Base-by-base conservation (phyloP, 2,888 invertebrate species). In the Dromius quadrimaculatus region DNA sequence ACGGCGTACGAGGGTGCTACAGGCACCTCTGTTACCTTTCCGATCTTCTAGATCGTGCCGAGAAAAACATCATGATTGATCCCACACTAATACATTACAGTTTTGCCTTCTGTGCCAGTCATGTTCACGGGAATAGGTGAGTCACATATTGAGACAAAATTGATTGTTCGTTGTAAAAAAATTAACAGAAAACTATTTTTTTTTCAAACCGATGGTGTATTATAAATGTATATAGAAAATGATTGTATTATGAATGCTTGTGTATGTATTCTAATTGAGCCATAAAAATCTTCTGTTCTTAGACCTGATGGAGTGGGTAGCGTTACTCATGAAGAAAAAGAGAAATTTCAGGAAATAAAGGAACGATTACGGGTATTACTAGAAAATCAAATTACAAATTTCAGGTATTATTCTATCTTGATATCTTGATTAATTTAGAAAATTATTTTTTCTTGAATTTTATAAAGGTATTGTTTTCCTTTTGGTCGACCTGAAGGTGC, bases 301-400 rank as follows among this genome's bases (percentile, higher is more conserved):
- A 97, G 98, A 86, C 97, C 98, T 72, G 99, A 99, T 85, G 98
- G 98, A 63, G 95, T 99, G 76, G 98, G 98, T 76, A 98, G 98
- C 80, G 98, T 99, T 79, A 96, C 98, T 8, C 92, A 95, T 78
- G 97, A 97, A 81, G 99, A 99, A 83, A 97, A 96, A 83, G 97
- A 97, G 79, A 95, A 95, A 82, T 99, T 99, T 82, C 94, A 95
- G 73, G 97, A 97, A 82, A 95, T 99, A 79, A 98, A 98, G 83
- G 98, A 98, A 80, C 87, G 98, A 73, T 86, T 99, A 75, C 89
- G 95, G 78, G 89, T 94, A 77, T 86, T 98, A 74, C 86, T 99
- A 75, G 98, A 99, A 84, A 92, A 95, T 84, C 98, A 99, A 88
- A 98, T 99, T 79, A 99, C 98, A 20, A 97, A 99, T 87, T 99